Evolutionary conservation across 2,888 invertebrate genomes (phyloP), one percentile per base, ranked within the genome.

Genomic region (Herminia tarsipennalis): DNA sequence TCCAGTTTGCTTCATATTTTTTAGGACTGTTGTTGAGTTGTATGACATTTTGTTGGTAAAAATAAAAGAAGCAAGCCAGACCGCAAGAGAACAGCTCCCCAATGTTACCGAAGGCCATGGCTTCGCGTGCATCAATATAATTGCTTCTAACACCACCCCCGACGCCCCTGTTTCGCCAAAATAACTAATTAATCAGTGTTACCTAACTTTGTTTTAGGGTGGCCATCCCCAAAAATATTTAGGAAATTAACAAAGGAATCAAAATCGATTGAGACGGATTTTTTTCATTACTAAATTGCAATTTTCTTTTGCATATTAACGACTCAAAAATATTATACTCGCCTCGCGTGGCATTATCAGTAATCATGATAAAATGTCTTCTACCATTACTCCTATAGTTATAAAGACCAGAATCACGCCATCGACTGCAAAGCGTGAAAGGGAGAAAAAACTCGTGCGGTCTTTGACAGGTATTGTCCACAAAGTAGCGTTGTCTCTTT

Each of bases 121-220:
- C 43, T 59, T 73, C 47, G 70, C 71, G 73, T 76, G 76, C 66
- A 73, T 67, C 63, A 59, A 60, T 64, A 61, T 72, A 76, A 76
- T 73, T 73, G 73, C 64, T 67, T 67, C 61, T 65, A 65, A 57
- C 70, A 66, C 56, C 71, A 66, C 72, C 66, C 70, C 30, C 45
- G n/a, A 51, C 64, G 45, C 58, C 63, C 66, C 50, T 52, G 37
- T 18, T 50, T 50, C 33, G 50, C 58, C 49, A 73, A 76, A 73
- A 74, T 71, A 74, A 68, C 73, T 75, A 75, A 76, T 76, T 74
- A 74, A 76, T 76, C 71, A 60, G 67, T 48, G 63, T 62, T 68
- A 56, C 49, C 54, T 57, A 64, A 66, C 61, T 64, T 63, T 50
- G 25, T 48, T 56, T 52, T 52, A 20, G 63, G 63, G 60, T 53